Conservation (phyloP, 2,888 invertebrate species). For the Disparrhopalites patrizii region DNA sequence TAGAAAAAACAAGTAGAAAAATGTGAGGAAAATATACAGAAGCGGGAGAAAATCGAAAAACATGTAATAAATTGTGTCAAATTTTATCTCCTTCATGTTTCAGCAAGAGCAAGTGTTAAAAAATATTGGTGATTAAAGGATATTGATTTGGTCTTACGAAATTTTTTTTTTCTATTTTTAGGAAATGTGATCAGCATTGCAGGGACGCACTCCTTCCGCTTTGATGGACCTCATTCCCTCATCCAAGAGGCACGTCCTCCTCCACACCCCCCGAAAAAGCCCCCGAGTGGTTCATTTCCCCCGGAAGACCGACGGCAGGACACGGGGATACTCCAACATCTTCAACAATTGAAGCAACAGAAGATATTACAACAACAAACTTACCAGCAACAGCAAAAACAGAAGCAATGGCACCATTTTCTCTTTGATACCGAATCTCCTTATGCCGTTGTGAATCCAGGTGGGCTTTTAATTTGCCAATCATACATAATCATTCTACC, state of each 20-base stretch:
- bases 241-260: background rate
- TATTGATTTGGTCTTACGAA: background rate
- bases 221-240: conserved; percentile 81
- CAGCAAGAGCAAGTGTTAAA: background rate
- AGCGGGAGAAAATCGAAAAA: too few relatives aligned
- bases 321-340: conserved; percentile 19
- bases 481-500: too few relatives aligned
- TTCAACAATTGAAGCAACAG: conserved; percentile 36
- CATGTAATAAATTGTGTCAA: too few relatives aligned
- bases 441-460: conserved; percentile 41
- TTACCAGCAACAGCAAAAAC: conserved; percentile 5
- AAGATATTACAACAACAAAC: conserved; percentile 36
- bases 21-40: too few relatives aligned
- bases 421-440: conserved; percentile 41
- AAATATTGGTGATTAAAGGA: background rate
- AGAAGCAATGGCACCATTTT: conserved; percentile 32
- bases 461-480: too few relatives aligned
- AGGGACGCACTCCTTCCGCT: conserved; percentile 83
- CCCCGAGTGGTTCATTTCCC: too few relatives aligned
- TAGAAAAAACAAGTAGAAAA: too few relatives aligned
- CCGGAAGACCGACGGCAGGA: conserved; percentile 30
- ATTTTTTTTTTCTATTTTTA: conserved; percentile 51
- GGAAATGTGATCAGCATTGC: conserved; percentile 89
- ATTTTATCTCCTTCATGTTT: too few relatives aligned
- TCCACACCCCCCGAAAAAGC: background rate